A percentile compares a stretch with the other conserved stretches of the same genome.
phyloP scores from a whole-genome alignment of 1,140 invertebrate species.

The Drosophila novamexicana region DNA sequence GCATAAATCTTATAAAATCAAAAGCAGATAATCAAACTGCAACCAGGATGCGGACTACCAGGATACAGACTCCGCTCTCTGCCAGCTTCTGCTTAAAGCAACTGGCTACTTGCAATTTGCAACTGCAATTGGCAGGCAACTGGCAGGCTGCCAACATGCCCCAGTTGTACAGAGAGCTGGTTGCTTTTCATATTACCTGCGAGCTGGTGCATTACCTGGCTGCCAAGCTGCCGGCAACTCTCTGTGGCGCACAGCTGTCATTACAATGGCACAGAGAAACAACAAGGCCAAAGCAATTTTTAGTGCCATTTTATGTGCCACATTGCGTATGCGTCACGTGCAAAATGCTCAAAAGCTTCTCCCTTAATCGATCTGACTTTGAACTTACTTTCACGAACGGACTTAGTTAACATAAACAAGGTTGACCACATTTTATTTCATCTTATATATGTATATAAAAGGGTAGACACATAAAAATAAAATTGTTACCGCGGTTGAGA shows the following conservation, averaged over 20 bases:
- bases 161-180: conserved; percentile 4
- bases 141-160: not conserved
- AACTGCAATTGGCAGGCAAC: conserved; percentile 6
- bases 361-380: conserved; percentile 10
- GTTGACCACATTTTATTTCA: conserved; percentile 4
- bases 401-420: not conserved
- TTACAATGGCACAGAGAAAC: not conserved
- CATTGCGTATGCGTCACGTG: conserved; percentile 21
- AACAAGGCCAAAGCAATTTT: conserved; percentile 1
- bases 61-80: not conserved
- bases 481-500: conserved; percentile 8
- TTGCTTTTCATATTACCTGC: conserved; percentile 5
- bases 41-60: not conserved
- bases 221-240: not conserved
- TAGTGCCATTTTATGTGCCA: conserved; percentile 2
- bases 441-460: conserved; percentile 4
- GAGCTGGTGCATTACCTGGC: conserved; percentile 4
- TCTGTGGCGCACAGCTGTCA: conserved; percentile 10
- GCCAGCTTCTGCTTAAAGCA: not conserved
- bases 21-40: conserved; percentile 1
- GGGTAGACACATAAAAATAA: conserved; percentile 7
- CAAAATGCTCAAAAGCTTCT: conserved; percentile 1
- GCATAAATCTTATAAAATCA: conserved; percentile 7
- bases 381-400: not conserved
- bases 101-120: conserved; percentile 16